Evolutionary conservation across 1,140 invertebrate species (phyloP).

Genomic region (Aphaenogaster floridana): DNA sequence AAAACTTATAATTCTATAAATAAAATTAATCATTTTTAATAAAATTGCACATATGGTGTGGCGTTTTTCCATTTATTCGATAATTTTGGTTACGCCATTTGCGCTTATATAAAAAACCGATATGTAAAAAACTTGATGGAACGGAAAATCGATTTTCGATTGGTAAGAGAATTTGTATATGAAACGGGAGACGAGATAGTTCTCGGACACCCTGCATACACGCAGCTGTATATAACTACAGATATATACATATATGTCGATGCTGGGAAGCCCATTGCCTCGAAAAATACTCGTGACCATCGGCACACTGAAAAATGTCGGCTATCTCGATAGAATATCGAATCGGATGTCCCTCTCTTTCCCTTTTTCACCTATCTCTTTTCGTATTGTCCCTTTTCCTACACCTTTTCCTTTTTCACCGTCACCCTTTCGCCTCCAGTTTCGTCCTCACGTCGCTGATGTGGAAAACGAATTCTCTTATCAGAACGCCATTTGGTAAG

Average conservation of each 20-base stretch:
- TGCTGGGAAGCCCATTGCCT: constrained; percentile 7
- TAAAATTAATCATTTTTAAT: background rate
- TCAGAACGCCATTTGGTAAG: constrained; percentile 50
- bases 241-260: constrained; percentile 19
- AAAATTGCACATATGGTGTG: background rate
- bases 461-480: constrained; percentile 66
- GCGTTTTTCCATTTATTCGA: background rate
- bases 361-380: background rate
- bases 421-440: constrained; percentile 6
- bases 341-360: constrained; percentile 40
- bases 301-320: constrained; percentile 64
- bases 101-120: background rate
- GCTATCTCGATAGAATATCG: constrained; percentile 70
- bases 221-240: background rate
- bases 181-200: constrained; percentile 9
- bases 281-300: constrained; percentile 66
- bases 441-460: constrained; percentile 41
- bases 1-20: background rate
- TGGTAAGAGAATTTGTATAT: constrained; percentile 29
- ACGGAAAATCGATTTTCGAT: constrained; percentile 18
- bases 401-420: constrained; percentile 15
- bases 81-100: constrained; percentile 5
- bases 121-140: background rate
- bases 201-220: constrained; percentile 11
- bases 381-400: constrained; percentile 40